phyloP scores from a whole-genome alignment of 2,797 vertebrate genomes.

The Gadopsis marmoratus region DNA sequence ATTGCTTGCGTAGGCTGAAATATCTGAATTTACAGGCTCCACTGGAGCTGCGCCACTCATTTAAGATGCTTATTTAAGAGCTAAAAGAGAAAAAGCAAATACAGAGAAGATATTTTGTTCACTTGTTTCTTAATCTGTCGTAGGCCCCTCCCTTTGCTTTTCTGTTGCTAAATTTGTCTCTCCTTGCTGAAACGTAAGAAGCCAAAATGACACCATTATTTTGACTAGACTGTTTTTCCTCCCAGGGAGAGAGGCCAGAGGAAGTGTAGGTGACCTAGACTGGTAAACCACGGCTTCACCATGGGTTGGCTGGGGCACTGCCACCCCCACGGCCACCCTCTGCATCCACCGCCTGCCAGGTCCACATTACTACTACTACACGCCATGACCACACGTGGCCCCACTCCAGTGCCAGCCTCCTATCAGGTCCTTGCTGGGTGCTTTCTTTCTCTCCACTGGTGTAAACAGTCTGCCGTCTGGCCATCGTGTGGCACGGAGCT shows the following conservation, averaged over 20 bases:
- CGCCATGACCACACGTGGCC: conserved; percentile 75
- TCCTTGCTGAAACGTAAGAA: conserved; percentile 77
- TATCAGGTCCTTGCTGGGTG: conserved; percentile 53
- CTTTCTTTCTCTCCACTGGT: conserved; percentile 55
- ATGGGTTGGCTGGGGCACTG: conserved; percentile 71
- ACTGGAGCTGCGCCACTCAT: conserved; percentile 69
- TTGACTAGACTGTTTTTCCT: conserved; percentile 90
- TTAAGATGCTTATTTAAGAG: conserved; percentile 76
- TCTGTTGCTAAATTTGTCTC: conserved; percentile 85
- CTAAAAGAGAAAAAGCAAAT: conserved; percentile 49
- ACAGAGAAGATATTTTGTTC: conserved; percentile 79
- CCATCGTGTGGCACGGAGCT: conserved; percentile 52
- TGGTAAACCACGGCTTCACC: conserved; percentile 81
- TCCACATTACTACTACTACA: conserved; percentile 80
- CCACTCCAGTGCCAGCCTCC: conserved; percentile 65
- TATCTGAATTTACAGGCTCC: conserved; percentile 81
- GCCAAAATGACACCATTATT: conserved; percentile 90
- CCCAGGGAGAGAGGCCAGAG: conserved; percentile 79
- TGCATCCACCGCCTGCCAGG: conserved; percentile 71
- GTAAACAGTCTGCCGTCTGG: conserved; percentile 79
- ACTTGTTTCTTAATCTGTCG: conserved; percentile 78
- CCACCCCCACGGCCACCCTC: conserved; percentile 77
- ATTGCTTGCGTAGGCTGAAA: conserved; percentile 84
- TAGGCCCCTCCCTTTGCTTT: conserved; percentile 76
- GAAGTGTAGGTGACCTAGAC: conserved; percentile 87